Evolutionary conservation across 2,797 vertebrate species (phyloP), one percentile per base, ranked within the genome.

Genomic region (Enteromius anoplus): DNA sequence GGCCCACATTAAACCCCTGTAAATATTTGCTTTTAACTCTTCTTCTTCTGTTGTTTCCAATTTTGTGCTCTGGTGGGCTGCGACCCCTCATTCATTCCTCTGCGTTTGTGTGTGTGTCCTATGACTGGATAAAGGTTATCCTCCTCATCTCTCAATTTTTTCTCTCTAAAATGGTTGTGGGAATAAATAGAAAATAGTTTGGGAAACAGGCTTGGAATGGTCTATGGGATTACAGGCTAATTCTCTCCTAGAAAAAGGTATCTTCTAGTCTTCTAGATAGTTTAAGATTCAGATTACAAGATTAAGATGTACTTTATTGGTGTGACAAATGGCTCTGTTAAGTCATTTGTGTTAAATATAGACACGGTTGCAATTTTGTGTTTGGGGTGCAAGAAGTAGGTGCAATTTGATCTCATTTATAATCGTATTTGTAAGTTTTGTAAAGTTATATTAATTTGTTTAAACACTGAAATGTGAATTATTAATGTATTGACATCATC

Each of bases 1-100:
- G 83, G 19, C 40, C 82, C 91, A 92, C 91, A 93, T 92, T 91
- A 92, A 91, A 92, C 78, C 89, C 88, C 87, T 91, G 91, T 93
- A 94, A 94, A 94, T 94, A 93, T 94, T 94, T 93, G 88, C 90
- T 91, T 93, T 94, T 92, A 93, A 92, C 92, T 93, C 91, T 91
- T 91, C 84, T 86, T 69, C 78, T 89, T 88, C 89, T 88, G 89
- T 93, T 92, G 92, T 93, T 93, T 92, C 91, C 89, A 93, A 93
- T 94, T 93, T 93, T 91, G 82, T 84, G 90, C 91, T 93, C 91
- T 87, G 80, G 51, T 92, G 92, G 86, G 76, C 88, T 75, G 65
- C 69, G 85, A 83, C 89, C 89, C 49, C 69, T 53, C 42, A 66
- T 75, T 69, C 70, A 34, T 79, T 79, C 21, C 34, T 72, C 55